These are phyloP conservation scores for Sorex araneus DNA, from an alignment of 2,113 vertebrate species.

Conservation along the genomic window DNA sequence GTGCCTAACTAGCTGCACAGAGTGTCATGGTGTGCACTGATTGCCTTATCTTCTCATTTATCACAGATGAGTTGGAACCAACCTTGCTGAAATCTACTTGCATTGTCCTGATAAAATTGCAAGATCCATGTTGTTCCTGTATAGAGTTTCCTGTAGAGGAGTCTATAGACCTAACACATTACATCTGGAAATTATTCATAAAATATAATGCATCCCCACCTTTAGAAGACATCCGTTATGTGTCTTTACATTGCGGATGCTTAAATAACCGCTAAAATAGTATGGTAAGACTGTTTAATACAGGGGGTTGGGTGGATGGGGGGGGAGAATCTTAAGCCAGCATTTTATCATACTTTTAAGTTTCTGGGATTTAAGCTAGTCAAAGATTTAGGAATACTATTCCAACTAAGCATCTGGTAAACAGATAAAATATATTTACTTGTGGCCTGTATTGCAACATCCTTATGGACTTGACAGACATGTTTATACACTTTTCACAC, in stretches of 20 bases:
- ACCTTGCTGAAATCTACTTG: slow-evolving; percentile 98
- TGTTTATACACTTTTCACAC: slow-evolving; percentile 77
- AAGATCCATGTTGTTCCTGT: slow-evolving; percentile 89
- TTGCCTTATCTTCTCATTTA: slow-evolving; percentile 99
- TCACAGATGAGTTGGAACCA: slow-evolving; percentile 99
- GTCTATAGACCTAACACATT: slow-evolving; percentile 60
- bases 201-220: slow-evolving; percentile 63
- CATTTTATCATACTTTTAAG: slow-evolving; percentile 61
- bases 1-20: slow-evolving; percentile 94
- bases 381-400: slow-evolving; percentile 55
- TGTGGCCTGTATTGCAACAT: slow-evolving; percentile 58
- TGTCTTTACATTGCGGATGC: slow-evolving; percentile 37
- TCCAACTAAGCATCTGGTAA: slow-evolving; percentile 55
- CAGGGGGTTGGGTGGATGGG: neutral
- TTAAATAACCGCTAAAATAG: slow-evolving; percentile 72
- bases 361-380: slow-evolving; percentile 59
- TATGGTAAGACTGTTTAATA: slow-evolving; percentile 80
- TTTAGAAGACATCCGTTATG: slow-evolving; percentile 37
- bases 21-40: slow-evolving; percentile 96
- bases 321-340: slow-evolving; percentile 60
- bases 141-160: slow-evolving; percentile 86
- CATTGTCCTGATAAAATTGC: slow-evolving; percentile 95
- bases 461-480: slow-evolving; percentile 65
- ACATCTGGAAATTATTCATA: slow-evolving; percentile 70
- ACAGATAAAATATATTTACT: slow-evolving; percentile 75